Conservation (phyloP, 2,888 invertebrate species). For the Sacculina carcini region DNA sequence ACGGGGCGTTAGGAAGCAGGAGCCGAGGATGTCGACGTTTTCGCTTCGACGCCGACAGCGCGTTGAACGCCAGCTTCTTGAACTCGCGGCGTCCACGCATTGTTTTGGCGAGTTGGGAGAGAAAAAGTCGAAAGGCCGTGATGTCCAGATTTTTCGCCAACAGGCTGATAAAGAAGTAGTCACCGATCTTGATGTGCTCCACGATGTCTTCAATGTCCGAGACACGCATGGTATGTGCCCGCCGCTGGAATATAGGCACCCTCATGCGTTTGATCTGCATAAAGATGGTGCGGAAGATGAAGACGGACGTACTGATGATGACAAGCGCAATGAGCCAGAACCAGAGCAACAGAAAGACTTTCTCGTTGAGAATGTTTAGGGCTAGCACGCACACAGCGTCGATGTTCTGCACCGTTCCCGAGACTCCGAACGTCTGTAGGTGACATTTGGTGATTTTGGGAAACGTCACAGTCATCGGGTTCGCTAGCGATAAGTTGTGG, state of each 20-base stretch:
- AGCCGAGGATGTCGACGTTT: too few species aligned
- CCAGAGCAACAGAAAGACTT: slow-evolving; percentile 79
- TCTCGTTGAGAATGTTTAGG: slow-evolving; percentile 68
- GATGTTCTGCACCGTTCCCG: slow-evolving; percentile 59
- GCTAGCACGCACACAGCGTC: slow-evolving; percentile 64
- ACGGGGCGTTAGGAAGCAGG: too few species aligned
- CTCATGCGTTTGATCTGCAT: slow-evolving; percentile 12
- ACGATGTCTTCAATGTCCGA: slow-evolving; percentile 11
- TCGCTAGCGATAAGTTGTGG: slow-evolving; percentile 21
- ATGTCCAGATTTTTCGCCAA: slow-evolving; percentile 13
- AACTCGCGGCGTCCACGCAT: too few species aligned
- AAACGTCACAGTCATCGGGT: slow-evolving; percentile 59
- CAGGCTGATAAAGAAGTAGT: slow-evolving; percentile 13
- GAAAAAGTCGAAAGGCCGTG: slow-evolving; percentile 8
- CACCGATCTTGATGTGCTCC: slow-evolving; percentile 10
- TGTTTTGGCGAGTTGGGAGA: slow-evolving; percentile 7
- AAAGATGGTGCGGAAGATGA: slow-evolving; percentile 32
- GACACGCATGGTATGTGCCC: slow-evolving; percentile 8
- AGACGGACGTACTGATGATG: slow-evolving; percentile 39
- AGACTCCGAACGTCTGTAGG: slow-evolving; percentile 66
- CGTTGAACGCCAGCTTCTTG: too few species aligned
- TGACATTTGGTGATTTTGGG: slow-evolving; percentile 70
- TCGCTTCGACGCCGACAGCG: too few species aligned
- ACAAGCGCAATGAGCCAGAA: slow-evolving; percentile 65
- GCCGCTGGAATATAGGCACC: slow-evolving; percentile 9